Percentiles rank a stretch among this genome's conserved stretches.
Evolutionary conservation across 2,797 vertebrate genomes (phyloP).

Genomic region (Ambastaia sidthimunki): DNA sequence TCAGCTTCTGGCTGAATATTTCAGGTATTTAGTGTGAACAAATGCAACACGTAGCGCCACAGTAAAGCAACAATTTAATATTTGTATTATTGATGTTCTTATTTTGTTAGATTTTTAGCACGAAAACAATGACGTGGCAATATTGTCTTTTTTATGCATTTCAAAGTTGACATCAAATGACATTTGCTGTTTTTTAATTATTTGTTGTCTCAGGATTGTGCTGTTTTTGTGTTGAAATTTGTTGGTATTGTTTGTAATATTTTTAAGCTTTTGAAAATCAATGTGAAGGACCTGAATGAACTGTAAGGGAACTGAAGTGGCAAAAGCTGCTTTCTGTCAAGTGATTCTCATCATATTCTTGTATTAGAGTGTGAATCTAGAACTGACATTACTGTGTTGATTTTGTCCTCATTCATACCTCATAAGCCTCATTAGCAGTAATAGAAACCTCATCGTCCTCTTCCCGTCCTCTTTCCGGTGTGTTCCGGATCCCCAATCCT

Average conservation of each 20-base stretch:
- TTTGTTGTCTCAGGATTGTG: constrained; percentile 55
- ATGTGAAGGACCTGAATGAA: constrained; percentile 26
- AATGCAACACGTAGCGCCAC: constrained; percentile 10
- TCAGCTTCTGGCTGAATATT: constrained; percentile 18
- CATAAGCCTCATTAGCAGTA: constrained; percentile 33
- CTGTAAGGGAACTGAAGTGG: constrained; percentile 15
- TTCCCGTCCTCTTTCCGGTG: constrained; percentile 11
- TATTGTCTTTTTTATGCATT: constrained; percentile 26
- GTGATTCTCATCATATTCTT: constrained; percentile 7
- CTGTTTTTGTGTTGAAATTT: constrained; percentile 29
- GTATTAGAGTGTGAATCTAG: constrained; percentile 5
- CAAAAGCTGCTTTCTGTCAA: constrained; percentile 10
- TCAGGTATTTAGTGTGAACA: constrained; percentile 32
- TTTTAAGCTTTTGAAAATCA: constrained; percentile 24
- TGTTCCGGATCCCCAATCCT: constrained; percentile 27
- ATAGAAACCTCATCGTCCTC: constrained; percentile 16
- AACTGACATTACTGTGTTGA: constrained; percentile 18
- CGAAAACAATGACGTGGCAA: constrained; percentile 45
- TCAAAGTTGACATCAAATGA: constrained; percentile 18
- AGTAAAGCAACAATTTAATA: not conserved
- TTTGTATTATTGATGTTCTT: no score
- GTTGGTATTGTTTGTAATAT: not conserved
- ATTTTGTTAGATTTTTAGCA: no score
- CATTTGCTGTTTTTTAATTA: constrained; percentile 18
- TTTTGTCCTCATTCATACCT: constrained; percentile 44